Conservation (phyloP, 2,888 invertebrate genomes). For the Ceratothoa steindachneri region DNA sequence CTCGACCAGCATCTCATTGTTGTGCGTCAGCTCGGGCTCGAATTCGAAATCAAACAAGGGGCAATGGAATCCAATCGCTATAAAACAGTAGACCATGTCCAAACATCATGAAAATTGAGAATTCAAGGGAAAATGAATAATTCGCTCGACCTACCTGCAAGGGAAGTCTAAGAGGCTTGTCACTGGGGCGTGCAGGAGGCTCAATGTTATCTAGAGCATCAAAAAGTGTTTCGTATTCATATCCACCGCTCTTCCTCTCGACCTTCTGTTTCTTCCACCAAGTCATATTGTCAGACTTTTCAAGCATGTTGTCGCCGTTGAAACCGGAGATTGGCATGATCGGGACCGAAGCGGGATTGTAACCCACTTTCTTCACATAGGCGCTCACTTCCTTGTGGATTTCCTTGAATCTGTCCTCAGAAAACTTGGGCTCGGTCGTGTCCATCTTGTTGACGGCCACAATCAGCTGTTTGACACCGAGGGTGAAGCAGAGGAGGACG, state of each 20-base stretch:
- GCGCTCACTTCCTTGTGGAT: constrained; percentile 94
- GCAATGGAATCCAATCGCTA: no score
- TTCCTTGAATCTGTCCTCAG: constrained; percentile 92
- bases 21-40: no score
- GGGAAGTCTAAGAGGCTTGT: constrained; percentile 96
- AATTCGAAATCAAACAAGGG: no score
- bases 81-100: no score
- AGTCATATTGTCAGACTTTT: constrained; percentile 86
- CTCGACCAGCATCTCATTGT: no score
- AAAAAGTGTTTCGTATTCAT: constrained; percentile 65
- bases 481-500: constrained; percentile 93
- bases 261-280: constrained; percentile 96
- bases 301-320: constrained; percentile 99
- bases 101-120: no score
- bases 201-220: constrained; percentile 96
- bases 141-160: constrained; percentile 82
- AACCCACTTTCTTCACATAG: constrained; percentile 99
- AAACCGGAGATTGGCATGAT: constrained; percentile 99
- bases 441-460: constrained; percentile 99
- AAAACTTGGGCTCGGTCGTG: constrained; percentile 97
- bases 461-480: constrained; percentile 97
- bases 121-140: no score
- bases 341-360: constrained; percentile 93
- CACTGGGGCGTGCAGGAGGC: constrained; percentile 90
- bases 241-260: constrained; percentile 80